Percentiles rank a stretch among this genome's conserved stretches.
Evolutionary conservation across 2,797 vertebrate species (phyloP).

Genomic region (Chlorospingus semifuscus): DNA sequence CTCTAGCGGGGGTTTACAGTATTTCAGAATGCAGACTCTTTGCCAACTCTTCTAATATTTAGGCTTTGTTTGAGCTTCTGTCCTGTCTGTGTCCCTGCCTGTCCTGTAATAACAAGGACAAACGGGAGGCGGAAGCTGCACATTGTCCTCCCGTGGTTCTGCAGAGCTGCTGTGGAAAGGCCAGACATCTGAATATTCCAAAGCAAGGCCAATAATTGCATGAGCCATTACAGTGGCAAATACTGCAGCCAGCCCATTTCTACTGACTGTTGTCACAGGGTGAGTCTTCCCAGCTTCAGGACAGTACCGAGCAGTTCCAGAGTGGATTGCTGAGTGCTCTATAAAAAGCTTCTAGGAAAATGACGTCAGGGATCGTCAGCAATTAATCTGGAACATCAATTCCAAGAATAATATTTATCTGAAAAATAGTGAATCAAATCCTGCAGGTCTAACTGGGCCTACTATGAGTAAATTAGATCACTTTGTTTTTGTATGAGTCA

Average conservation of each 20-base stretch:
- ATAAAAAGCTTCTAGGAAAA: neutral
- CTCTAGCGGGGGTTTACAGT: neutral
- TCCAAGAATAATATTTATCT: slow-evolving; percentile 23
- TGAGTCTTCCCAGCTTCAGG: neutral
- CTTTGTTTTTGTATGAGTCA: slow-evolving; percentile 10
- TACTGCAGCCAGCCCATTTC: neutral
- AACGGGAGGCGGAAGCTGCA: neutral
- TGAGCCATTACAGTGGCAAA: neutral
- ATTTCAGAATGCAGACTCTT: neutral
- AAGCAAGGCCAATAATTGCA: neutral
- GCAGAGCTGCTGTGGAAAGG: neutral
- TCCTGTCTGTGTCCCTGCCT: neutral
- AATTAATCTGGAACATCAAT: neutral
- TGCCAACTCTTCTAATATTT: neutral
- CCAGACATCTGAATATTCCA: neutral
- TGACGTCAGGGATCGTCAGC: neutral
- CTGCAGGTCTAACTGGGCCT: neutral
- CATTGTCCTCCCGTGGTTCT: neutral
- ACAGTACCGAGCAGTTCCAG: neutral
- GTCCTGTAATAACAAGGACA: neutral
- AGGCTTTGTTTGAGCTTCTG: neutral
- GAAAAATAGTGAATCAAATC: slow-evolving; percentile 8
- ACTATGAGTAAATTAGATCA: neutral
- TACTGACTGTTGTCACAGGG: neutral
- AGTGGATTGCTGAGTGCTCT: neutral